phyloP scores from a whole-genome alignment of 2,888 invertebrate species.

The Hesperia comma region DNA sequence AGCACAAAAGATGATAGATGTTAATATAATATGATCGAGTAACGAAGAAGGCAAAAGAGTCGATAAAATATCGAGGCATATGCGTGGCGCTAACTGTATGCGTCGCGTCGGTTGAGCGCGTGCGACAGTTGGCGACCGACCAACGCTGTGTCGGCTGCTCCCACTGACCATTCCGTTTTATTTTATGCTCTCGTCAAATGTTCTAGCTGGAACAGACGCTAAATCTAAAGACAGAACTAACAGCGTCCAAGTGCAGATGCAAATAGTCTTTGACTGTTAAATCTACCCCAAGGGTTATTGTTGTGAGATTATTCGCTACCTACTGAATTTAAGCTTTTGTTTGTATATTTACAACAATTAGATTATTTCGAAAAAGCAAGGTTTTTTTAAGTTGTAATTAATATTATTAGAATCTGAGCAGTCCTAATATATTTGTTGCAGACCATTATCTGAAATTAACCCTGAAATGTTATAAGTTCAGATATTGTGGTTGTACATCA shows the following conservation, averaged over 20 bases:
- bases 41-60: background rate
- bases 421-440: too few relatives aligned
- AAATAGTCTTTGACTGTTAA: slow-evolving; percentile 32
- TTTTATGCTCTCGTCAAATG: slow-evolving; percentile 78
- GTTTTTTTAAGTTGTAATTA: too few relatives aligned
- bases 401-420: too few relatives aligned
- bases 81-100: slow-evolving; percentile 8
- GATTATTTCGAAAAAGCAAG: too few relatives aligned
- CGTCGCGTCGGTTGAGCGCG: slow-evolving; percentile 7
- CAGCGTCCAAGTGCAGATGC: slow-evolving; percentile 49
- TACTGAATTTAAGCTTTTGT: too few relatives aligned
- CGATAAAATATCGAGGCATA: slow-evolving; percentile 9
- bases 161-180: slow-evolving; percentile 72
- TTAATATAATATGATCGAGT: background rate
- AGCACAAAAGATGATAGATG: too few relatives aligned
- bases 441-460: too few relatives aligned
- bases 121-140: slow-evolving; percentile 70
- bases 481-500: too few relatives aligned
- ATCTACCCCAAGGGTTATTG: background rate
- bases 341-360: too few relatives aligned
- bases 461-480: too few relatives aligned
- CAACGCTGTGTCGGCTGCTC: slow-evolving; percentile 71
- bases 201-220: slow-evolving; percentile 50
- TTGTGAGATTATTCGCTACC: background rate
- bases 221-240: slow-evolving; percentile 54